phyloP scores from a whole-genome alignment of 1,140 invertebrate species.

The Heliothis subflexa region DNA sequence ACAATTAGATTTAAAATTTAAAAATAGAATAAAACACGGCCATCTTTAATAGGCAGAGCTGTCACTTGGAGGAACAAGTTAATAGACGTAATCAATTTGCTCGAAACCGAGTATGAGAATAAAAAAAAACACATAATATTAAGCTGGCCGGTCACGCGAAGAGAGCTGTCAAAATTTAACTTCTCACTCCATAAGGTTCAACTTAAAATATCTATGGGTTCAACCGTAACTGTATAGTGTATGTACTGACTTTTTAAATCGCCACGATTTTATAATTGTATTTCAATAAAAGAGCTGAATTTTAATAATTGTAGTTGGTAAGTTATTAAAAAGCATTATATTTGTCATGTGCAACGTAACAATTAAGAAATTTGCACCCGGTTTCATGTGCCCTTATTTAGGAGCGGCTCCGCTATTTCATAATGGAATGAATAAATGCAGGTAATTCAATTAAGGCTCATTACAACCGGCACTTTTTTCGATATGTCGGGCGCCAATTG shows the following conservation, averaged over 20 bases:
- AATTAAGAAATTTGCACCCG: constrained; percentile 40
- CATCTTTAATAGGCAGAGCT: constrained; percentile 63
- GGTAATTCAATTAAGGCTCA: constrained; percentile 40
- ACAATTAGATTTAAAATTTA: constrained; percentile 29
- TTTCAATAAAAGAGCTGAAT: too few species aligned
- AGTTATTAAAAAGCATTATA: constrained; percentile 14
- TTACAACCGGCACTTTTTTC: constrained; percentile 32
- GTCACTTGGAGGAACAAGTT: constrained; percentile 72
- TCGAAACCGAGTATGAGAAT: constrained; percentile 60
- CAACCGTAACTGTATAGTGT: constrained; percentile 47
- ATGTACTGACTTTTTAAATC: not conserved
- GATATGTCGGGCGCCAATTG: constrained; percentile 3
- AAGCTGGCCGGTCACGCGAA: constrained; percentile 73
- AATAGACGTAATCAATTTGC: constrained; percentile 79
- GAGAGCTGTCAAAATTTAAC: constrained; percentile 67
- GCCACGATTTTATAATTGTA: not conserved
- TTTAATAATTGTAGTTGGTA: not conserved
- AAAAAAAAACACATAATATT: constrained; percentile 70
- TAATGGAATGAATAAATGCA: constrained; percentile 46
- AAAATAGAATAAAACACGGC: constrained; percentile 51
- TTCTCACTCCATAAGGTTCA: constrained; percentile 65
- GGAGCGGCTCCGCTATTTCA: constrained; percentile 37
- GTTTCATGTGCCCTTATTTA: constrained; percentile 22
- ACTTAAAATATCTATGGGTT: too few species aligned
- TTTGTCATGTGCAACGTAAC: constrained; percentile 19